Base-by-base conservation (phyloP, 2,797 vertebrate species). In the Chiroxiphia lanceolata region DNA sequence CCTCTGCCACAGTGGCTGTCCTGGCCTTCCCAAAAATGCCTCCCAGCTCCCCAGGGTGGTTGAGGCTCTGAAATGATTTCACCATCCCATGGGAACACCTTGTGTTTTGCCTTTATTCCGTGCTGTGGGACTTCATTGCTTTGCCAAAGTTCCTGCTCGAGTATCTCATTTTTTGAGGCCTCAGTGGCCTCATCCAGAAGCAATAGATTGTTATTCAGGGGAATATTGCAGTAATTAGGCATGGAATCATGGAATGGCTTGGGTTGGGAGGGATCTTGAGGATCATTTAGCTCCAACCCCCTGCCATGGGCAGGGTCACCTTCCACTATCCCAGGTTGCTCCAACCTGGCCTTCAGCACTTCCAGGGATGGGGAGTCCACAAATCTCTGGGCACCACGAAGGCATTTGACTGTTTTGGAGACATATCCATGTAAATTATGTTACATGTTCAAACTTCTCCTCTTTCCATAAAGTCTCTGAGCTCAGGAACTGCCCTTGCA, bases 251-350 rank as follows among this genome's bases (percentile, higher is more conserved):
- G 45, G 76, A 22, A 15, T 25, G 60, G 33, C 1, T 18, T 34
- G 47, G 40, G 7, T 7, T 48, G 54, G 69, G 31, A 68, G 14
- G 47, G 21, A 36, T 48, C 61, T 26, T 6, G 48, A 14, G 27
- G 61, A 29, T 23, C 4, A 2, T 11, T 27, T 7, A 0, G 0
- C 15, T 23, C 33, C 75, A 56, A 1, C 7, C n/a, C 15, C 0
- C n/a, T 54, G 31, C 29, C 56, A 19, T 42, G 60, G 38, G 8
- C 51, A 44, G 42, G 31, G 42, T 18, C 36, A n/a, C 40, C 20
- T 31, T 25, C 65, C 74, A 54, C 31, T 6, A 22, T 9, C 23
- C 25, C 44, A n/a, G 33, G 18, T 3, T 19, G 19, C 51, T 65
- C 60, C 85, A 57, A 3, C 33, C 33, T 47, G 64, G 16, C 33